Evolutionary conservation across 2,888 invertebrate genomes (phyloP).

Genomic region (Chloroclystis v-ata): DNA sequence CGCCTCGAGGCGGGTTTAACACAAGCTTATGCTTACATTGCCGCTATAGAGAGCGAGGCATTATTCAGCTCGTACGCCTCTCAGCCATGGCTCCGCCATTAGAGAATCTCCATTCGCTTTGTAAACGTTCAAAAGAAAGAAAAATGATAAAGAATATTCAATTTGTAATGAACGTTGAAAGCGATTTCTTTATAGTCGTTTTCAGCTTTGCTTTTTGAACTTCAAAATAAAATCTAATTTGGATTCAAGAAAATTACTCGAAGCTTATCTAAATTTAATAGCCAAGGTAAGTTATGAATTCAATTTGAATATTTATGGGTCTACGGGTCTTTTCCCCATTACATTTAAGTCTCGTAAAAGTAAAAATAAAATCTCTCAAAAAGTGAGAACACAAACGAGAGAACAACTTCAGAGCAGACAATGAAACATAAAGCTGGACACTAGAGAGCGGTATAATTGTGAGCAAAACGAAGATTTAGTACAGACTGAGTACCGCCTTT

Average conservation of each 20-base stretch:
- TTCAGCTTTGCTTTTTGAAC: constrained; percentile 1
- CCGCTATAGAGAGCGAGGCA: constrained; percentile 12
- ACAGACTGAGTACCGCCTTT: constrained; percentile 25
- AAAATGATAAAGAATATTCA: constrained; percentile 17
- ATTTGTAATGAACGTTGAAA: constrained; percentile 17
- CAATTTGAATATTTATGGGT: constrained; percentile 1
- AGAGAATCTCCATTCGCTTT: constrained; percentile 14
- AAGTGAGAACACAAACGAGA: constrained; percentile 10
- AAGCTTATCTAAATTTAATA: not conserved
- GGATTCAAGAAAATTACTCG: not conserved
- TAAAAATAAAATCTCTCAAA: constrained; percentile 1
- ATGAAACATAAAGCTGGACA: constrained; percentile 53
- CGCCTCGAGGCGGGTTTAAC: constrained; percentile 16
- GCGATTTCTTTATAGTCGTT: constrained; percentile 10
- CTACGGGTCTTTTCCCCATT: not conserved
- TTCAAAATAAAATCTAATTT: not conserved
- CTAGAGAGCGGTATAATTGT: constrained; percentile 52
- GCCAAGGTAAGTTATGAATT: not conserved
- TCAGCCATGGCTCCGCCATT: constrained; percentile 19
- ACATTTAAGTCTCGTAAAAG: not conserved
- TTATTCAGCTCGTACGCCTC: constrained; percentile 14
- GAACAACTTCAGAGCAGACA: constrained; percentile 33
- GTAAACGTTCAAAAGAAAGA: constrained; percentile 12
- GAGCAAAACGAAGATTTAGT: constrained; percentile 56
- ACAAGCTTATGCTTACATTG: constrained; percentile 22